Base-by-base conservation (phyloP, 2,888 invertebrate species). In the Cheilosia urbana region DNA sequence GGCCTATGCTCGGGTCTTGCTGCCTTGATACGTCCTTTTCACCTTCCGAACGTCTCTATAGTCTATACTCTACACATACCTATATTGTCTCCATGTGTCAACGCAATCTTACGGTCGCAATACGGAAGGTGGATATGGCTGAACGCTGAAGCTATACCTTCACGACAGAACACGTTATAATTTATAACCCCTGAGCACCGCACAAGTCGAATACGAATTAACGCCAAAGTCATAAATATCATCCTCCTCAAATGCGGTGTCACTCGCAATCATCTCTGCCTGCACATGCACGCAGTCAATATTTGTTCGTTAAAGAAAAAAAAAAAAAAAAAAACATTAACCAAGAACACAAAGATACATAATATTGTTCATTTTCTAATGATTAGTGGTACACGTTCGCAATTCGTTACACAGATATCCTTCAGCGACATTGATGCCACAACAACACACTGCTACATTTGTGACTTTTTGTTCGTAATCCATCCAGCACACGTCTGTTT, bases 401-500 rank as follows among this genome's bases (percentile, higher is more conserved):
- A 58, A 77, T 87, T 78, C 87, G 87, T 78, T 76, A 87, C 72
- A 82, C 73, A 73, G 76, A 87, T 82, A 85, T 85, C 76, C 85
- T 81, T 81, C 45, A 85, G 76, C 76, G 49, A 68, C 68, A 72
- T 81, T 77, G 53, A 69, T 80, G 80, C 65, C 71, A 84, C 79
- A 75, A 73, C 75, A 80, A 75, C 75, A 75, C 45, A 75, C 45
- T 37, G 75, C 60, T 60, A 84, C 80, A 80, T 75, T 80, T 80
- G 76, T 85, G 77, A 82, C 82, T 84, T 87, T 84, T 87, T 87
- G 80, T 78, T 76, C 73, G 51, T 82, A 84, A 88, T 88, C 82
- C 87, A 68, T 81, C 45, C 69, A 71, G 77, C 88, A 79, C 87
- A 85, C 87, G 87, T 79, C 78, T 85, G 65, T 87, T 88, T 88